Evolutionary conservation across 2,113 vertebrate species (phyloP), one percentile per base, ranked within the genome.

Genomic region (Hyperopisus bebe): DNA sequence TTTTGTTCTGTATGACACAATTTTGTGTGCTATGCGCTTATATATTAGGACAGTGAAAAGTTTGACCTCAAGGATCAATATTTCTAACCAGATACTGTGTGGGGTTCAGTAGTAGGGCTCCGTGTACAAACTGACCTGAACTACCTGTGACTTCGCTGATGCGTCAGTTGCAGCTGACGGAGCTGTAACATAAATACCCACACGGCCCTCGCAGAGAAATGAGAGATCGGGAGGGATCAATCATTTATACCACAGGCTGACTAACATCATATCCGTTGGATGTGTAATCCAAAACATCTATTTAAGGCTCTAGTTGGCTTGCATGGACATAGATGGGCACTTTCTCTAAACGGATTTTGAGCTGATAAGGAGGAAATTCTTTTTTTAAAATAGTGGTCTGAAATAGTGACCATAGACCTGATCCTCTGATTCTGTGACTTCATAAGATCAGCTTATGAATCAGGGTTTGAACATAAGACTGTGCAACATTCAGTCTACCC

Each of bases 251-350:
- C 80, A 39, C 80, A 47, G 50, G 47, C 53, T 84, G 89, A 51
- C 77, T n/a, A 55, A 83, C 21, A 27, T 53, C 39, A 55, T 42
- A 47, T 85, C 39, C 39, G 80, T 42, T 35, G 50, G 39, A 50
- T 21, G 17, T 83, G 80, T 58, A 89, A 62, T 62, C 48, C 39
- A 47, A 85, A 58, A 53, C 89, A 50, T 89, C 89, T 89, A 89
- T 89, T 89, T 89, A 80, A 85, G 53, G 89, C 44, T 66, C 89
- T 19, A 15, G 17, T n/a, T 31, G 5, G 27, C 31, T 15, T 39
- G 17, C 88, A 53, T 89, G 48, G 42, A 55, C 89, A 85, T 89
- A 89, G 48, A 89, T 89, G 89, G 89, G 8, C 51, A 62, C 80
- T 85, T 89, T 66, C 89, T 66, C 89, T 39, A 31, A 42, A 44